Percentiles rank a stretch among this genome's conserved stretches.
These are phyloP conservation scores for Didymodactylos carnosus DNA, from an alignment of 2,888 invertebrate genomes.

Conservation along the genomic window DNA sequence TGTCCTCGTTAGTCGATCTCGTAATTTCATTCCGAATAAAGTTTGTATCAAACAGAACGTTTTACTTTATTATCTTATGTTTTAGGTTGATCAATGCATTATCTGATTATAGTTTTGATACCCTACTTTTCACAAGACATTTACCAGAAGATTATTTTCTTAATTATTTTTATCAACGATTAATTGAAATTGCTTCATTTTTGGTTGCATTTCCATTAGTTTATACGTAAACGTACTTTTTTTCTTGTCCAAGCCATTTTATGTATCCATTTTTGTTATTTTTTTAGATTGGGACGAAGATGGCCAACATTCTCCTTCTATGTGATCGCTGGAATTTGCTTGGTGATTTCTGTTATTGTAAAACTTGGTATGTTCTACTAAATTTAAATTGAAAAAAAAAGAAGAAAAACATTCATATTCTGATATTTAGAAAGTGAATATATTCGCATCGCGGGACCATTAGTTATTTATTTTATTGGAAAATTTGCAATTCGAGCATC, in stretches of 20 bases:
- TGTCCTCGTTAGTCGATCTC: too few species aligned
- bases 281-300: constrained; percentile 7
- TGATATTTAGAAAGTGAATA: neutral
- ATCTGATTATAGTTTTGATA: neutral
- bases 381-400: neutral
- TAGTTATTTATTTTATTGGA: constrained; percentile 1
- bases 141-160: neutral
- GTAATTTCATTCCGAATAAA: neutral
- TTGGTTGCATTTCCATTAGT: neutral
- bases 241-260: too few species aligned
- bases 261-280: too few species aligned
- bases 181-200: neutral
- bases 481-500: constrained; percentile 8
- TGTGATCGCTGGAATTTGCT: constrained; percentile 12
- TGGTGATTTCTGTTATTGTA: constrained; percentile 1
- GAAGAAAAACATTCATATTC: neutral
- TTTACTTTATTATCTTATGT: neutral
- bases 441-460: neutral
- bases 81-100: neutral
- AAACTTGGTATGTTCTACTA: neutral
- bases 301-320: constrained; percentile 13
- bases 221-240: neutral
- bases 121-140: neutral
- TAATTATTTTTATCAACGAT: neutral
- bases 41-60: neutral